These are phyloP conservation scores for Pseudonaja textilis DNA, from an alignment of 2,113 vertebrate genomes.

Conservation along the genomic window DNA sequence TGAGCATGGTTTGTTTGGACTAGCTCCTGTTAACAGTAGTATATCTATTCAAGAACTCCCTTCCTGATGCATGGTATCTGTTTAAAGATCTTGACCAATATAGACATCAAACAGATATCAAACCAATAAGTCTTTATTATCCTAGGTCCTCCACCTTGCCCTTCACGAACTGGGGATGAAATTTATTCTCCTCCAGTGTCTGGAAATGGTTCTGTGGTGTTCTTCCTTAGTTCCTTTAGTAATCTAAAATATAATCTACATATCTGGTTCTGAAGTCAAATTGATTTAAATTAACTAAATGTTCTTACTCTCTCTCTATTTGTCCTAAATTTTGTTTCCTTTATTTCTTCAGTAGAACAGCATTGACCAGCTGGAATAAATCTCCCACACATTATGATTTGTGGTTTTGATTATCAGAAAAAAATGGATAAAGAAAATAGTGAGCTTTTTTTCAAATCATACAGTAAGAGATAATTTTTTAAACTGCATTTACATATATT, in stretches of 20 bases:
- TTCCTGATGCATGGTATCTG: neutral
- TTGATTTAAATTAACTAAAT: neutral
- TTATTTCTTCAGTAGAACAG: neutral
- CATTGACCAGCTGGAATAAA: neutral
- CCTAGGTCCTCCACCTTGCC: neutral
- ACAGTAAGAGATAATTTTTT: neutral
- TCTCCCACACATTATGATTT: neutral
- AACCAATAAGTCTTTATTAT: neutral
- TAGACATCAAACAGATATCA: neutral
- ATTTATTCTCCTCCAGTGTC: neutral
- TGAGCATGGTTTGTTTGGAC: neutral
- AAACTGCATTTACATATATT: neutral
- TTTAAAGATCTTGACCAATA: neutral
- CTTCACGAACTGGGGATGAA: neutral
- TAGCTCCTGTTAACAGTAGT: neutral
- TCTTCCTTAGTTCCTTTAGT: neutral
- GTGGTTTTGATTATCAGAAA: neutral
- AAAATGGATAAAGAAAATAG: neutral
- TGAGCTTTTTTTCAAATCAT: neutral
- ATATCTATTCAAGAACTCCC: neutral
- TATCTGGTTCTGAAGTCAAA: neutral
- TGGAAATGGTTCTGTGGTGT: neutral
- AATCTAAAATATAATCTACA: neutral
- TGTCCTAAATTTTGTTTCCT: neutral
- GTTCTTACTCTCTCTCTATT: neutral